phyloP scores from a whole-genome alignment of 2,888 invertebrate genomes.

The Apotomis turbidana region DNA sequence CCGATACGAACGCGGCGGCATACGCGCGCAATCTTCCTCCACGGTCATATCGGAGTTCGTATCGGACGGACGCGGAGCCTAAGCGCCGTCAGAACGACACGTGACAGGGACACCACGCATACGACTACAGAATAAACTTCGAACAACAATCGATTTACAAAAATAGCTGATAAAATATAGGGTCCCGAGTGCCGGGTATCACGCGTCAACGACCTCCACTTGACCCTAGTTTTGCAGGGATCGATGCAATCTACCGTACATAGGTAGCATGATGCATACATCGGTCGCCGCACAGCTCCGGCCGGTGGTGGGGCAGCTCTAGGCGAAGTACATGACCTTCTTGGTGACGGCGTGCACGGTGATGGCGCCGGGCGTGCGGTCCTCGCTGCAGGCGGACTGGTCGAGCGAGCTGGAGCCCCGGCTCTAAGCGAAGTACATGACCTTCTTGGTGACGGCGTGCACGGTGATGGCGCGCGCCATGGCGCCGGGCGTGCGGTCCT shows the following conservation, averaged over 20 bases:
- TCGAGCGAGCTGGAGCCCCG: too few species aligned
- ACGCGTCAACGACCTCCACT: conserved; percentile 9
- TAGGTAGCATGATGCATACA: too few species aligned
- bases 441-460: conserved; percentile 99
- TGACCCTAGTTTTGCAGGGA: neutral
- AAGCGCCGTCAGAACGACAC: neutral
- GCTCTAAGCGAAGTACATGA: conserved; percentile 98
- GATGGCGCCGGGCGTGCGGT: conserved; percentile 97
- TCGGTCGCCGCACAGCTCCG: too few species aligned
- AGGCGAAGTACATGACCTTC: conserved; percentile 99
- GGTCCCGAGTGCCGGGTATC: neutral
- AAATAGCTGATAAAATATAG: conserved; percentile 34
- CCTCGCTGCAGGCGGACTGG: conserved; percentile 98
- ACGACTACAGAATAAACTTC: conserved; percentile 19
- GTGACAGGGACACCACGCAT: neutral
- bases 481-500: conserved; percentile 98
- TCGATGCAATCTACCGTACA: neutral
- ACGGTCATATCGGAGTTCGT: neutral
- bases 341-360: conserved; percentile 99
- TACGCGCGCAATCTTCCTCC: neutral
- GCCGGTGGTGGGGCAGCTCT: neutral
- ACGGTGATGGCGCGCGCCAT: conserved; percentile 99
- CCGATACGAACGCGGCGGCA: neutral
- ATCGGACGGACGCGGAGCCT: neutral
- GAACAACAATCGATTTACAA: conserved; percentile 31